Base-by-base conservation (phyloP, 2,797 vertebrate genomes). In the Eospalax fontanierii region DNA sequence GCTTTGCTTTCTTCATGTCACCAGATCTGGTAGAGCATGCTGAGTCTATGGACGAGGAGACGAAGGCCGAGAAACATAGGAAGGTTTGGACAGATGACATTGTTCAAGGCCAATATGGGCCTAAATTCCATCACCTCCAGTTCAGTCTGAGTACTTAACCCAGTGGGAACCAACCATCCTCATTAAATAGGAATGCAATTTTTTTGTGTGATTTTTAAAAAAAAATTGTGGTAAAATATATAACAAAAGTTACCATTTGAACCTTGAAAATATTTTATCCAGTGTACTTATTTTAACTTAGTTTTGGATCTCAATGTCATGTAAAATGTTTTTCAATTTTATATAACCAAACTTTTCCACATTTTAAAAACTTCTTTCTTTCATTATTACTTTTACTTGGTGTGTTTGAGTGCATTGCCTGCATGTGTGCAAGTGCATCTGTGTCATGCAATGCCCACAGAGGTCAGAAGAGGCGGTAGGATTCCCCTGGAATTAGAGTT, bases 261-360 rank as follows among this genome's bases (percentile, higher is more conserved):
- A 86, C n/a, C 46, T 30, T 30, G 18, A 38, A 54, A 86, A 28
- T 59, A 59, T 86, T 71, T 59, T 71, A 30, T 40, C 24, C 16
- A 86, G 35, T 30, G 57, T 71, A 66, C 46, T 71, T 86, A 86
- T 86, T 71, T 86, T 86, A 71, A 40, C 38, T 71, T 86, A 30
- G 66, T 86, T 57, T 71, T 71, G 40, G 68, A 35, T 86, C 50
- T 86, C n/a, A 57, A 38, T 59, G 46, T 30, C 68, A 86, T 57
- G 46, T 10, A 22, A 86, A 73, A 57, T 38, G 73, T 6, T 4
- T 71, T 68, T 86, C 50, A 30, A 40, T 86, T 71, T 86, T 86
- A 28, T 85, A 57, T 12, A 38, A 57, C 83, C 71, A 73, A 71
- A 86, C 19, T 18, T 71, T 86, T 71, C 50, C 7, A 54, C 14